Percentiles rank a stretch among this genome's conserved stretches.
phyloP scores from a whole-genome alignment of 2,888 invertebrate genomes.

The Lithophane leautieri region DNA sequence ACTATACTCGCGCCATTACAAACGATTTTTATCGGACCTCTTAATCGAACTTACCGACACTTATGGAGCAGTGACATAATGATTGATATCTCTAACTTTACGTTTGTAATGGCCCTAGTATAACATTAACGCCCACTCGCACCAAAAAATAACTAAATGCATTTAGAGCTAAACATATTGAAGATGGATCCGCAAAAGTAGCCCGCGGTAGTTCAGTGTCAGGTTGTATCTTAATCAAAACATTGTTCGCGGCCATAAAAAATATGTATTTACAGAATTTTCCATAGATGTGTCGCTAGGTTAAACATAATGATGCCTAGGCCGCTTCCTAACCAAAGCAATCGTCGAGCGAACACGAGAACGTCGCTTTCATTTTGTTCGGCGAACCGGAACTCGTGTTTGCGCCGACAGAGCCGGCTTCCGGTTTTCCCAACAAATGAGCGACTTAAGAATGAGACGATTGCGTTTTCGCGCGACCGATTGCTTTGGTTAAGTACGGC shows the following conservation, averaged over 20 bases:
- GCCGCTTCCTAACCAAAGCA: constrained; percentile 11
- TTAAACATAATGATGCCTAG: neutral
- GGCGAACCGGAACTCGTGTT: neutral
- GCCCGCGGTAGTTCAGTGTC: too few species aligned
- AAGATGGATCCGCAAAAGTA: too few species aligned
- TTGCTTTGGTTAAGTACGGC: constrained; percentile 4
- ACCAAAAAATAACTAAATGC: neutral
- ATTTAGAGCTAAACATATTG: too few species aligned
- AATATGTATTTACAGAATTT: neutral
- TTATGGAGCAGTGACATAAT: too few species aligned
- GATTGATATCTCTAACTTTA: neutral
- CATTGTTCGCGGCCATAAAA: too few species aligned
- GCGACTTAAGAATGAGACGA: too few species aligned
- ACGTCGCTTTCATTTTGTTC: neutral
- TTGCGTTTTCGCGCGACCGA: neutral
- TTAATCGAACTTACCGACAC: neutral
- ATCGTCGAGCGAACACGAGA: neutral
- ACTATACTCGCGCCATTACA: neutral
- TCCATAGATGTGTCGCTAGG: neutral
- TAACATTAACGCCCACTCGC: neutral
- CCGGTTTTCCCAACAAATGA: neutral
- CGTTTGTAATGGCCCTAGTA: too few species aligned
- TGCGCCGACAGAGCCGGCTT: neutral
- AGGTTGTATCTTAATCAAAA: too few species aligned
- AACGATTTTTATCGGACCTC: neutral